A percentile compares a stretch with the other conserved stretches of the same genome.
These are phyloP conservation scores for Globodera ellingtonae DNA, from an alignment of 1,140 invertebrate species.

Conservation along the genomic window DNA sequence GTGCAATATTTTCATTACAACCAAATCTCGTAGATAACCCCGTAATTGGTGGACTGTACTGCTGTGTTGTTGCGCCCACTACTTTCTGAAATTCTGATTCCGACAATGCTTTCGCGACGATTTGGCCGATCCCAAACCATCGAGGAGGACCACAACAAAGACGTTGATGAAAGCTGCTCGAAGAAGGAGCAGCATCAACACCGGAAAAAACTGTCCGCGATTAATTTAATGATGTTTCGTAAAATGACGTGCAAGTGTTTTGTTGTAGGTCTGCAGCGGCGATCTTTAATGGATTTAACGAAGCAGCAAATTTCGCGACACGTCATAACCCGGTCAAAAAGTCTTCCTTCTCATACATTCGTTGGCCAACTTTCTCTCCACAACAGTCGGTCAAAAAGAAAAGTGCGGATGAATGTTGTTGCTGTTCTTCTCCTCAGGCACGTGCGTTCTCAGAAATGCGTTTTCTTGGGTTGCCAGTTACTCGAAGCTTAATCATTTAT, in stretches of 20 bases:
- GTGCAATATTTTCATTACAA: not conserved
- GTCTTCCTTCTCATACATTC: conserved; percentile 18
- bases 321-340: conserved; percentile 24
- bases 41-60: too few relatives aligned
- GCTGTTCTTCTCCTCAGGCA: conserved; percentile 5
- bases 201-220: conserved; percentile 18
- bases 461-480: not conserved
- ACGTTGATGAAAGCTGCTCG: not conserved
- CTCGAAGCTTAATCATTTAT: not conserved
- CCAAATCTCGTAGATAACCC: too few relatives aligned
- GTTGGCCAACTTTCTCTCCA: conserved; percentile 25
- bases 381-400: conserved; percentile 14
- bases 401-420: not conserved
- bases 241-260: not conserved
- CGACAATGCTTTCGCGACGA: conserved; percentile 2
- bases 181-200: not conserved
- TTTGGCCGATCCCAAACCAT: conserved; percentile 16
- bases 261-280: conserved; percentile 8
- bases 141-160: conserved; percentile 14
- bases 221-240: not conserved
- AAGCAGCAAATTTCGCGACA: conserved; percentile 11
- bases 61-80: too few relatives aligned
- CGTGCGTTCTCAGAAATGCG: not conserved
- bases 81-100: too few relatives aligned
- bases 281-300: conserved; percentile 29